These are phyloP conservation scores for Pheosia gnoma DNA, from an alignment of 2,888 invertebrate genomes.

Conservation along the genomic window DNA sequence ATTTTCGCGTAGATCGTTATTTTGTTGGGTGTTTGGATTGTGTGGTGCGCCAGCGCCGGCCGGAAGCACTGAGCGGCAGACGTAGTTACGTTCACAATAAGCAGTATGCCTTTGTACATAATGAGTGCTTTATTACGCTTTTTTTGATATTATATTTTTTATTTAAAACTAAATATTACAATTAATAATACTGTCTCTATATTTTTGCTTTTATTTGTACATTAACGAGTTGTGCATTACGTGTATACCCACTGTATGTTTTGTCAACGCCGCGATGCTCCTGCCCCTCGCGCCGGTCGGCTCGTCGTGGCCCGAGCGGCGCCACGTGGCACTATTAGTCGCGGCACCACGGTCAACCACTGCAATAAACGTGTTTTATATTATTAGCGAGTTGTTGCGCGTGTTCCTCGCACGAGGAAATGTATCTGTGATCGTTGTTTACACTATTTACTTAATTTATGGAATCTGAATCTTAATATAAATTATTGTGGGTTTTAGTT, in stretches of 20 bases:
- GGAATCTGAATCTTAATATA: conserved; percentile 7
- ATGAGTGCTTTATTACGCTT: conserved; percentile 80
- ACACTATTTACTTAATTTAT: conserved; percentile 5
- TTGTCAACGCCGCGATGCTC: too few relatives aligned
- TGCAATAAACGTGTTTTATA: not conserved
- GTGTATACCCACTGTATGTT: conserved; percentile 20
- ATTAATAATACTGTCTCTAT: conserved; percentile 52
- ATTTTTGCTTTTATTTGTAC: conserved; percentile 60
- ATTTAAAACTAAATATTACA: conserved; percentile 50
- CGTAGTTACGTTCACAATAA: conserved; percentile 20
- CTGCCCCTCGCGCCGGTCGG: too few relatives aligned
- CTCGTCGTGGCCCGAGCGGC: not conserved
- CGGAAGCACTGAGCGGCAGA: not conserved
- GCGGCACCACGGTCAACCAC: not conserved
- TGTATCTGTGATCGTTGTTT: conserved; percentile 6
- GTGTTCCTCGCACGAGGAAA: not conserved
- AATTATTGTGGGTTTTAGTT: not conserved
- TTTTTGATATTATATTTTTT: conserved; percentile 69
- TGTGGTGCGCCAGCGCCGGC: not conserved
- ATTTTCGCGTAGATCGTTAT: not conserved
- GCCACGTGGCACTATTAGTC: conserved; percentile 1
- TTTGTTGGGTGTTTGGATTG: not conserved
- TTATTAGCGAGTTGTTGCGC: conserved; percentile 2
- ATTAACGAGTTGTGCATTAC: conserved; percentile 34
- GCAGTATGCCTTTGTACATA: conserved; percentile 62